phyloP scores from a whole-genome alignment of 2,113 vertebrate species.

The Ceuthmochares aereus region DNA sequence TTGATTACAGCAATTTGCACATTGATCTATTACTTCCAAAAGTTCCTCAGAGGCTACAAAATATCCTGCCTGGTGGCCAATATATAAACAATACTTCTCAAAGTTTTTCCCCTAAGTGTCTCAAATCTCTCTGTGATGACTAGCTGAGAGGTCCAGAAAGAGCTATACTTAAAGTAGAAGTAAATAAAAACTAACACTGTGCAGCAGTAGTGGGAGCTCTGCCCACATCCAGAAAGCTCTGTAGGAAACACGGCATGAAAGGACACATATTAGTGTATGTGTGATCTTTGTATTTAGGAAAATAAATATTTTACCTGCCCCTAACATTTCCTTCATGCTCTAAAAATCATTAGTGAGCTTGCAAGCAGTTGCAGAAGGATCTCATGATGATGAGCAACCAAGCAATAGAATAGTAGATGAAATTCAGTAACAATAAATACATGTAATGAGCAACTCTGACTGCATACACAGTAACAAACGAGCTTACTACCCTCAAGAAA shows the following conservation, averaged over 20 bases:
- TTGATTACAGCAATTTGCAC: not conserved
- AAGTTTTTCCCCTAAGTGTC: not conserved
- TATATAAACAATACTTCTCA: not conserved
- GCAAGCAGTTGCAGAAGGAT: not conserved
- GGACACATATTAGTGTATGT: too few relatives aligned
- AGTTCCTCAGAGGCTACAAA: not conserved
- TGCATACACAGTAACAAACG: not conserved
- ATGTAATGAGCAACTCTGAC: not conserved
- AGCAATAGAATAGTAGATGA: not conserved
- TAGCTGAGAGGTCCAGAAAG: not conserved
- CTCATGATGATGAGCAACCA: not conserved
- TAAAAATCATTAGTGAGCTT: not conserved
- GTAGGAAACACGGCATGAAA: not conserved
- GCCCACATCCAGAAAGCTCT: not conserved
- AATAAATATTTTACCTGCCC: not conserved
- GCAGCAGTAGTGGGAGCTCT: not conserved
- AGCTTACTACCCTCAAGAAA: not conserved
- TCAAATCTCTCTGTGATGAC: not conserved
- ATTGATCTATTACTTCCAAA: not conserved
- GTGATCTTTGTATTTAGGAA: not conserved
- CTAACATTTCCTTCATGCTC: not conserved
- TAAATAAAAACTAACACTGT: not conserved
- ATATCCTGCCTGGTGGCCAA: not conserved
- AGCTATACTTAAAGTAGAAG: not conserved
- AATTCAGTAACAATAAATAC: not conserved